Conservation (phyloP, 2,113 vertebrate genomes). For the Petromus typicus region DNA sequence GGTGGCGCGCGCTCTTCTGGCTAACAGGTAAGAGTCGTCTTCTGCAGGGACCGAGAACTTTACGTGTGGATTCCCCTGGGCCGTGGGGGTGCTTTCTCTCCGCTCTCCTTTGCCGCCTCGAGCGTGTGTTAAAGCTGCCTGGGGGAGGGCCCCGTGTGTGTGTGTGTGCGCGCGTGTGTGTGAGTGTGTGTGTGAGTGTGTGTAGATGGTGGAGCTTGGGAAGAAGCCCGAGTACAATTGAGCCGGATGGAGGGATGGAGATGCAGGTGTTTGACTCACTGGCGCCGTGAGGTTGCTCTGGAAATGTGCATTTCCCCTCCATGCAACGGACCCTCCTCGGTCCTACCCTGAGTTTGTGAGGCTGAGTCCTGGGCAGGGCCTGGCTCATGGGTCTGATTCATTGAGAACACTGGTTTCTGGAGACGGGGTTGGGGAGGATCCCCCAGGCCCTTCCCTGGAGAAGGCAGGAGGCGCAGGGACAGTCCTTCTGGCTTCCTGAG, state of each 20-base stretch:
- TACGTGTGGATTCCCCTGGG: neutral
- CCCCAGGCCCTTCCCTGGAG: neutral
- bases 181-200: neutral
- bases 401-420: neutral
- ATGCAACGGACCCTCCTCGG: neutral
- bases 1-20: conserved; percentile 84
- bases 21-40: conserved; percentile 84
- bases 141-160: conserved; percentile 1
- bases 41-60: conserved; percentile 64
- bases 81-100: neutral
- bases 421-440: neutral
- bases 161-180: conserved; percentile 39
- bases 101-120: neutral
- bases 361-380: conserved; percentile 49
- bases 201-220: neutral
- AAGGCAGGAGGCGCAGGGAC: neutral
- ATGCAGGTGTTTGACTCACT: conserved; percentile 64
- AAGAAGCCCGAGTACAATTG: neutral
- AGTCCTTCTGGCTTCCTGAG: neutral
- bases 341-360: conserved; percentile 41
- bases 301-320: neutral
- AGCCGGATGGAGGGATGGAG: neutral
- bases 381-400: conserved; percentile 2
- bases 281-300: neutral
- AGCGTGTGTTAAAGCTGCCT: neutral